Evolutionary conservation across 2,888 invertebrate genomes (phyloP).

Genomic region (Euphydryas editha): DNA sequence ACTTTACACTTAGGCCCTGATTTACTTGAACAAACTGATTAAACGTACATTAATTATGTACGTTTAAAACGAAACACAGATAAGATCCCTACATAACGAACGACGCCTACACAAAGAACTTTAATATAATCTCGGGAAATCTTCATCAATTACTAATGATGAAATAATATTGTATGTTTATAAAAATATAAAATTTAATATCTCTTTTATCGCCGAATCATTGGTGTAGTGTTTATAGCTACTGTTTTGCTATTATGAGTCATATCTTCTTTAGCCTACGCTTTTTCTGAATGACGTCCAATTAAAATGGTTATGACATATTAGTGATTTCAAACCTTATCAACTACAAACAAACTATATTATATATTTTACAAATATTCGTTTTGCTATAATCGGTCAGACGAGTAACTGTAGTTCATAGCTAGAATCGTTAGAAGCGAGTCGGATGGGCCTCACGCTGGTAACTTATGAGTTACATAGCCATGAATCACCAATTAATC

Average conservation of each 20-base stretch:
- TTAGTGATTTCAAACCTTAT: no score
- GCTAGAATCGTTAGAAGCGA: conserved; percentile 23
- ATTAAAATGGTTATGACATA: no score
- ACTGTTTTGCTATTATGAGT: no score
- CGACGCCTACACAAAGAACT: neutral
- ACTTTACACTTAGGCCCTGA: neutral
- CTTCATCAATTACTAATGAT: neutral
- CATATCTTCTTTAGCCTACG: no score
- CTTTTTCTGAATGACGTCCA: no score
- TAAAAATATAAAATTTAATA: neutral
- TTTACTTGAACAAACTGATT: neutral
- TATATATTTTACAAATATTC: neutral
- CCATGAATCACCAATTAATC: conserved; percentile 62
- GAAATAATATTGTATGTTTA: neutral
- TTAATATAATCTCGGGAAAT: neutral
- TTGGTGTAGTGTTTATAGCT: neutral
- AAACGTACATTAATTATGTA: no score
- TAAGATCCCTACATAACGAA: no score
- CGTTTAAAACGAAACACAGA: no score
- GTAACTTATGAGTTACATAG: conserved; percentile 26
- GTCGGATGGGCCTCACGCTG: conserved; percentile 23
- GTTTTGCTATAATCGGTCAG: conserved; percentile 7
- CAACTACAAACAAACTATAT: no score
- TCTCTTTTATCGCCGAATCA: neutral
- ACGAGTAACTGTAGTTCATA: conserved; percentile 11